A percentile compares a stretch with the other conserved stretches of the same genome.
Conservation (phyloP, 2,888 invertebrate genomes). For the Caenorhabditis panamensis region DNA sequence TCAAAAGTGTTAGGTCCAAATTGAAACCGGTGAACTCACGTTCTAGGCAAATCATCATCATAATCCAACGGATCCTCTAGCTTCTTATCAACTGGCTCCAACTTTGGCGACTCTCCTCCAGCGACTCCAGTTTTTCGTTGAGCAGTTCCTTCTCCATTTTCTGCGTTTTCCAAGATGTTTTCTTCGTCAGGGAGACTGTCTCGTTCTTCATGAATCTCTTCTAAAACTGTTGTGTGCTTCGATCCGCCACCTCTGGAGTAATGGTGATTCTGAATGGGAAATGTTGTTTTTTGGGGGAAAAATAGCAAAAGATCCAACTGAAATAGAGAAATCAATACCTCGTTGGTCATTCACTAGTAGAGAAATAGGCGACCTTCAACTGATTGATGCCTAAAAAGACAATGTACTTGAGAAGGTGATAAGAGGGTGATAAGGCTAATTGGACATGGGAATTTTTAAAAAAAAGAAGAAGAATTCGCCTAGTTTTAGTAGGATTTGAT, state of each 20-base stretch:
- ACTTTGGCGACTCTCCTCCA: constrained; percentile 15
- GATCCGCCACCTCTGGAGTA: constrained; percentile 23
- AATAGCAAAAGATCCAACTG: not conserved
- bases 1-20: not conserved
- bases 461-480: too few relatives aligned
- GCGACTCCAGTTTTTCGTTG: constrained; percentile 29
- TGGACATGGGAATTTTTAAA: too few relatives aligned
- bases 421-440: too few relatives aligned
- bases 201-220: constrained; percentile 53
- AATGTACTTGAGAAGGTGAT: too few relatives aligned
- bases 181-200: constrained; percentile 54
- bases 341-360: constrained; percentile 41
- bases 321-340: constrained; percentile 25
- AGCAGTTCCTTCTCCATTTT: not conserved
- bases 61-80: constrained; percentile 29
- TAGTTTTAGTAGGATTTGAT: too few relatives aligned
- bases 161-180: constrained; percentile 10
- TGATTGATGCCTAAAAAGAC: not conserved
- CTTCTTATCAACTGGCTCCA: constrained; percentile 12
- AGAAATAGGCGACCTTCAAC: not conserved
- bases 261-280: constrained; percentile 28
- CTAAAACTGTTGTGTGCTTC: constrained; percentile 39
- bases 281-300: not conserved
- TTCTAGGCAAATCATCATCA: constrained; percentile 32
- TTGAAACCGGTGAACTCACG: constrained; percentile 4